Evolutionary conservation across 2,113 vertebrate species (phyloP).

Genomic region (Gymnarchus niloticus): DNA sequence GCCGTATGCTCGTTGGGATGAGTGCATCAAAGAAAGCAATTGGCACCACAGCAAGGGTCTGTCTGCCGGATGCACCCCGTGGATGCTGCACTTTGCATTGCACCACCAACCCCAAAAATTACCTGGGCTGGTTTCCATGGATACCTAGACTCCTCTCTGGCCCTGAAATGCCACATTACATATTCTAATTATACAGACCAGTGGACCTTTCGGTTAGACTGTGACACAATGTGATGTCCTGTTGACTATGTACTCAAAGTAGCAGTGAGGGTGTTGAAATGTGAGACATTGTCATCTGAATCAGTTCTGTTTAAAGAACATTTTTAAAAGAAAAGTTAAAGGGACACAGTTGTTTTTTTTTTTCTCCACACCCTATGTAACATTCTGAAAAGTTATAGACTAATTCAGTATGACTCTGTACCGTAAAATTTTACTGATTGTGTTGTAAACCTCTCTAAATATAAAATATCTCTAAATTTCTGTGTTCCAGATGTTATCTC

Average conservation of each 20-base stretch:
- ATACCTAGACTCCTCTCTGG: neutral
- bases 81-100: neutral
- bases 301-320: no score
- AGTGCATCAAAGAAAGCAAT: neutral
- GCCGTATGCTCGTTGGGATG: neutral
- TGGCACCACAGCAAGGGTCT: neutral
- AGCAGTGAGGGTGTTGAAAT: neutral
- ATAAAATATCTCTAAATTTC: no score
- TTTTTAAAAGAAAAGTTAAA: no score
- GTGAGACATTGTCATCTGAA: neutral
- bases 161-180: neutral
- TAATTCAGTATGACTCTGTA: no score
- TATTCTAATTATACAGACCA: slow-evolving; percentile 6
- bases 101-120: neutral
- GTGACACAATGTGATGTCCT: neutral
- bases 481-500: no score
- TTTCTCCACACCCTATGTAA: no score
- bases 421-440: no score
- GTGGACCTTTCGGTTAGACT: neutral
- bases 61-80: neutral
- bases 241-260: neutral
- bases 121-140: neutral
- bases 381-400: no score
- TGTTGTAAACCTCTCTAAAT: no score
- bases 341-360: no score